These are phyloP conservation scores for Ochotona curzoniae DNA, from an alignment of 2,113 vertebrate genomes.

Conservation along the genomic window DNA sequence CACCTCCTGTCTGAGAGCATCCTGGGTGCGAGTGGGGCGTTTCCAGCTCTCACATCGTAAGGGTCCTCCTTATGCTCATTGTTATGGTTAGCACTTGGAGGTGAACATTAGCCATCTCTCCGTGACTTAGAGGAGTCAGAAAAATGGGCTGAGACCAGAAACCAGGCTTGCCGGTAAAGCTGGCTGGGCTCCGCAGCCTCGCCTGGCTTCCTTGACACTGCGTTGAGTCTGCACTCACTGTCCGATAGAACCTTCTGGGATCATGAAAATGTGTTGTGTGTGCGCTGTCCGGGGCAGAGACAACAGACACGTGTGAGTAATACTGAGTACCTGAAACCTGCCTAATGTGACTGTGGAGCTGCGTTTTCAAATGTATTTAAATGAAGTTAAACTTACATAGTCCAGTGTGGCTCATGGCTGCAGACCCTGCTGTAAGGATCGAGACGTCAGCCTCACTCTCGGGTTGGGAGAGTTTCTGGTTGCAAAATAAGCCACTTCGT, in stretches of 20 bases:
- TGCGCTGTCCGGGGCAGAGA: not conserved
- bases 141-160: constrained; percentile 10
- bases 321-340: constrained; percentile 18
- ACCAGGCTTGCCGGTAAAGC: not conserved
- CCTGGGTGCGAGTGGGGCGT: not conserved
- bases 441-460: not conserved
- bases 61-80: not conserved
- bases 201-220: not conserved
- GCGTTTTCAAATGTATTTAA: constrained; percentile 30
- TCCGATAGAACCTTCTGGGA: not conserved
- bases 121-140: constrained; percentile 37
- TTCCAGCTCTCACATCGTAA: not conserved
- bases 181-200: not conserved
- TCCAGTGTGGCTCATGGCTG: not conserved
- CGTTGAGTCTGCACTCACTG: not conserved
- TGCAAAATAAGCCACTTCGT: not conserved
- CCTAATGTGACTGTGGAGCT: not conserved
- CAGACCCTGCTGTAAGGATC: not conserved
- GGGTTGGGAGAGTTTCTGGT: not conserved
- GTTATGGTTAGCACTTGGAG: not conserved
- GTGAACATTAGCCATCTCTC: not conserved
- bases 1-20: constrained; percentile 18
- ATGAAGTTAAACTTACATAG: constrained; percentile 31
- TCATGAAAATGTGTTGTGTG: not conserved
- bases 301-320: not conserved